Evolutionary conservation across 2,888 invertebrate species (phyloP).

Genomic region (Nowickia ferox): DNA sequence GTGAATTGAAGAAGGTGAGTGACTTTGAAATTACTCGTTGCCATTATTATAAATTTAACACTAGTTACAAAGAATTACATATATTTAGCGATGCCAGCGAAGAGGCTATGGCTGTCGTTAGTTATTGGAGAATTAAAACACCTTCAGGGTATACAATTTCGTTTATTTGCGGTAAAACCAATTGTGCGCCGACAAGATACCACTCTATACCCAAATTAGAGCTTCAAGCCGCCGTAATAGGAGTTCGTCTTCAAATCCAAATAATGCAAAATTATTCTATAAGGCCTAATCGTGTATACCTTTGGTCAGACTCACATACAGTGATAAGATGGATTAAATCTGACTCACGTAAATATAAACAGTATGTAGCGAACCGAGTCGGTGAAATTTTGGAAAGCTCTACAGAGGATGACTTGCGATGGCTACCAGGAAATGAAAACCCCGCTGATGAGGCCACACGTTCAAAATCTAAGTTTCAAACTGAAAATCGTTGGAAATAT

Average conservation of each 20-base stretch:
- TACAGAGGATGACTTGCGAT: conserved; percentile 15
- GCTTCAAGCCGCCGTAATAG: too few species aligned
- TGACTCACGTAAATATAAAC: conserved; percentile 57
- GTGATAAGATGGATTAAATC: too few species aligned
- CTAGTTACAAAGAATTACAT: neutral
- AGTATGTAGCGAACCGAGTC: conserved; percentile 54
- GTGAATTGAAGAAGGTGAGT: neutral
- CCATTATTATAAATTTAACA: neutral
- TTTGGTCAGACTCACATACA: conserved; percentile 53
- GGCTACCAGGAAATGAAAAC: conserved; percentile 28
- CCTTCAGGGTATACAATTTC: neutral
- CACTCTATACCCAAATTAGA: too few species aligned
- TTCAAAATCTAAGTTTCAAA: conserved; percentile 7
- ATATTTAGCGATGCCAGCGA: conserved; percentile 23
- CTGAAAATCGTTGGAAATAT: conserved; percentile 24
- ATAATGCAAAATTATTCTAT: too few species aligned
- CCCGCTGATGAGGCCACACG: conserved; percentile 48
- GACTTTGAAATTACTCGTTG: conserved; percentile 7
- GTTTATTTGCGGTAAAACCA: conserved; percentile 16
- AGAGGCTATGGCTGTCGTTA: conserved; percentile 1
- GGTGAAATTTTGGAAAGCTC: conserved; percentile 42
- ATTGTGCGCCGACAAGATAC: neutral
- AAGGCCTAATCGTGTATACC: too few species aligned
- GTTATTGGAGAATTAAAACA: neutral
- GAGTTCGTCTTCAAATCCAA: too few species aligned